Conservation (phyloP, 1,140 invertebrate genomes). For the Platyscapa corneri region DNA sequence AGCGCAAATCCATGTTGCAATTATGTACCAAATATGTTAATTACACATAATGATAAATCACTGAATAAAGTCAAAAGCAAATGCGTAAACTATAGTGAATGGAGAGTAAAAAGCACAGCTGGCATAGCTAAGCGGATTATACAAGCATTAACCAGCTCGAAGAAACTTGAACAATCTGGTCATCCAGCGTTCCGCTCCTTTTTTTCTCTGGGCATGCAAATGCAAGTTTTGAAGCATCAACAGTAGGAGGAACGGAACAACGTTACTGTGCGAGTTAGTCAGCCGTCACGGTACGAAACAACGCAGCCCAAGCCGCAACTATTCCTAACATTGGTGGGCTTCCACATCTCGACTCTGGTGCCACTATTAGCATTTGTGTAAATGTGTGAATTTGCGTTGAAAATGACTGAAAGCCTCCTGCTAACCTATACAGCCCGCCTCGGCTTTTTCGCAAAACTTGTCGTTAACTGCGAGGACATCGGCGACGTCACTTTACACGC, state of each 20-base stretch:
- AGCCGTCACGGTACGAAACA: neutral
- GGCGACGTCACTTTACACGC: too few species aligned
- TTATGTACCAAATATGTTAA: too few species aligned
- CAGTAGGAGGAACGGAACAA: neutral
- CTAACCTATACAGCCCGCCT: too few species aligned
- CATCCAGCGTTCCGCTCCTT: neutral
- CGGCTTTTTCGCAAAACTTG: too few species aligned
- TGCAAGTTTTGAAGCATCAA: neutral
- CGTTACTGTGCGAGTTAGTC: neutral
- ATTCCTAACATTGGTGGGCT: neutral
- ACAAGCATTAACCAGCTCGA: neutral
- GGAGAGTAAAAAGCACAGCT: neutral
- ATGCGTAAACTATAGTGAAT: too few species aligned
- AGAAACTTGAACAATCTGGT: neutral
- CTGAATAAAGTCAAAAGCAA: too few species aligned
- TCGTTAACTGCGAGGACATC: too few species aligned
- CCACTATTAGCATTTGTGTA: constrained; percentile 44
- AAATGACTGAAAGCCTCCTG: constrained; percentile 8
- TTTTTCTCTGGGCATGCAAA: neutral
- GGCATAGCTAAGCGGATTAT: neutral
- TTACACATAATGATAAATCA: too few species aligned
- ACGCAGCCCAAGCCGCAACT: neutral
- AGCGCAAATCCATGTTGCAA: too few species aligned
- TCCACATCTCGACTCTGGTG: neutral
- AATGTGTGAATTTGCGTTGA: constrained; percentile 46